Percentiles rank a stretch among this genome's conserved stretches.
Conservation (phyloP, 2,797 vertebrate species). For the Ceryle rudis region DNA sequence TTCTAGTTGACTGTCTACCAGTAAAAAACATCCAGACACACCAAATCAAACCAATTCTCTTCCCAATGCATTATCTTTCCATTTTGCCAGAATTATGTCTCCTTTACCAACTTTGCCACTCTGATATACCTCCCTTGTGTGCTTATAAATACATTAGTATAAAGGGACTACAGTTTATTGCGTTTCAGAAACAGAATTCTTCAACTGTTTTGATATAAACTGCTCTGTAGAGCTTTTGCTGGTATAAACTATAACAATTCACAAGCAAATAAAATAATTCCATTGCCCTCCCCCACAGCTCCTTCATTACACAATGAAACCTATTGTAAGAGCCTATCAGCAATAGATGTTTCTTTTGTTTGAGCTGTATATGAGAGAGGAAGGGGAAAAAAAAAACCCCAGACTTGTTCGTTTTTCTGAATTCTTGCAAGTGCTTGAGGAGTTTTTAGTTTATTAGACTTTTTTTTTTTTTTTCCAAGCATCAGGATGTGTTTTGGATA, state of each 20-base stretch:
- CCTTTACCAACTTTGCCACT: background rate
- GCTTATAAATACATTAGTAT: background rate
- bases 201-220: background rate
- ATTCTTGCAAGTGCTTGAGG: background rate
- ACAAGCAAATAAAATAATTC: background rate
- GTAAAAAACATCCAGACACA: no score
- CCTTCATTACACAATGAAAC: background rate
- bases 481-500: background rate
- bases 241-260: background rate
- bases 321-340: background rate
- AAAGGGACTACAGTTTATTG: background rate
- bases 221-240: background rate
- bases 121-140: background rate
- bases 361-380: background rate
- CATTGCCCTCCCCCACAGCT: background rate
- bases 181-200: background rate
- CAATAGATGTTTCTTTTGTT: background rate
- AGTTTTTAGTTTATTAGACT: background rate
- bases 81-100: no score
- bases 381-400: no score
- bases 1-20: no score
- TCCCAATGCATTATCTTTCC: no score
- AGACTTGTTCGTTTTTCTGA: background rate
- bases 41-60: no score
- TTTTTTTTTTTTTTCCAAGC: background rate